Percentiles rank a stretch among this genome's conserved stretches.
Evolutionary conservation across 2,113 vertebrate species (phyloP).

Genomic region (Eurypyga helias): DNA sequence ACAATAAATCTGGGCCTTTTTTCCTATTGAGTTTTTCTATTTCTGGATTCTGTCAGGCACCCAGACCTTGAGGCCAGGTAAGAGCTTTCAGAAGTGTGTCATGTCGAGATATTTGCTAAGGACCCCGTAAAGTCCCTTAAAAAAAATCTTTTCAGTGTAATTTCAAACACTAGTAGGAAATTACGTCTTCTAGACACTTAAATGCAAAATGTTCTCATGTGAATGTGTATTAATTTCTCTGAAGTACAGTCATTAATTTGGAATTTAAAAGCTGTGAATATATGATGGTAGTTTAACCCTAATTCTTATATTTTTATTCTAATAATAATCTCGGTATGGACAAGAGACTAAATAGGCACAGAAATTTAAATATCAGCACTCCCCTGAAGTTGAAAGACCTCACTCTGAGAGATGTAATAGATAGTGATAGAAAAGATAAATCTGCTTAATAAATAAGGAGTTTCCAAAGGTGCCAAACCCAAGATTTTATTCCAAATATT

Average conservation of each 20-base stretch:
- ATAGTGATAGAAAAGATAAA: neutral
- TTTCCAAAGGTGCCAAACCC: neutral
- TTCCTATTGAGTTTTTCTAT: rapidly evolving
- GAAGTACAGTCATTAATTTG: neutral
- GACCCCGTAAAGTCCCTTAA: neutral
- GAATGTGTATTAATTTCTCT: neutral
- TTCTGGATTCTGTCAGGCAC: neutral
- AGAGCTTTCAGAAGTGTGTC: neutral
- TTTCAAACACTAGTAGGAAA: neutral
- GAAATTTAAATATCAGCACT: neutral
- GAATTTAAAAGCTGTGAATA: neutral
- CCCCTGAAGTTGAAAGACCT: neutral
- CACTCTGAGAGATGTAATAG: neutral
- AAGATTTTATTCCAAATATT: neutral
- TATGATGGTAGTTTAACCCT: neutral
- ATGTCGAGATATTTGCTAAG: neutral
- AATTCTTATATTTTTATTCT: neutral
- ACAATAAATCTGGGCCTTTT: neutral
- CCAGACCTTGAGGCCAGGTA: neutral
- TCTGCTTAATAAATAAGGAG: neutral
- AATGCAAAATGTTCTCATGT: neutral
- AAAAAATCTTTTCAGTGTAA: neutral
- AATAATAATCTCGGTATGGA: neutral
- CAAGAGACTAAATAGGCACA: neutral
- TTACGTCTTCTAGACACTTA: neutral